Evolutionary conservation across 1,140 invertebrate species (phyloP).

Genomic region (Radopholus similis): DNA sequence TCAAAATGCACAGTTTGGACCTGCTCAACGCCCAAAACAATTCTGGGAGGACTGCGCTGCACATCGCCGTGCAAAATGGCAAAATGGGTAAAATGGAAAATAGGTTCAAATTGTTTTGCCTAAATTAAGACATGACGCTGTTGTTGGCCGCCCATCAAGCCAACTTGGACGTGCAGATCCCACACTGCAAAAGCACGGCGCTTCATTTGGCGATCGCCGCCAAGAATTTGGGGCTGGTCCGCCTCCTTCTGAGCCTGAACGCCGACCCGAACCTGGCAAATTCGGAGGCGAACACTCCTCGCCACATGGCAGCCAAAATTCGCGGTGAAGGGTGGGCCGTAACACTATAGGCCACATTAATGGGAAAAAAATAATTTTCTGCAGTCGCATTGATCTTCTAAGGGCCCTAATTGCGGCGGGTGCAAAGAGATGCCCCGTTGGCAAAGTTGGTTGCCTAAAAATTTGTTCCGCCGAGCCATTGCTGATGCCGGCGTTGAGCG

Average conservation of each 20-base stretch:
- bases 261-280: conserved; percentile 75
- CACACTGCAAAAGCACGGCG: conserved; percentile 44
- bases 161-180: conserved; percentile 40
- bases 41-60: conserved; percentile 51
- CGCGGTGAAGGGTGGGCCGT: no score
- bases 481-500: background rate
- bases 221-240: conserved; percentile 60
- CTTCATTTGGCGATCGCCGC: conserved; percentile 51
- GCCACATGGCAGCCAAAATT: conserved; percentile 53
- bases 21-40: conserved; percentile 55
- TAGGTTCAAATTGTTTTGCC: background rate
- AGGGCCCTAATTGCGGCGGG: conserved; percentile 48
- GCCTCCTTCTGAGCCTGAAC: conserved; percentile 80
- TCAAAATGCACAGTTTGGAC: conserved; percentile 49
- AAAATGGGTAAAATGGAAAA: conserved; percentile 35
- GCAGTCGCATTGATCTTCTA: conserved; percentile 38
- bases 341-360: no score
- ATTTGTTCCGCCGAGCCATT: conserved; percentile 22
- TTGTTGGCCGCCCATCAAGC: conserved; percentile 43
- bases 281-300: conserved; percentile 70
- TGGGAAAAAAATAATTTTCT: no score
- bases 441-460: conserved; percentile 38
- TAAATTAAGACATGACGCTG: conserved; percentile 38
- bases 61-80: conserved; percentile 42
- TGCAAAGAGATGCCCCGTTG: conserved; percentile 36